Base-by-base conservation (phyloP, 2,797 vertebrate genomes). In the Sebastes vulpes region DNA sequence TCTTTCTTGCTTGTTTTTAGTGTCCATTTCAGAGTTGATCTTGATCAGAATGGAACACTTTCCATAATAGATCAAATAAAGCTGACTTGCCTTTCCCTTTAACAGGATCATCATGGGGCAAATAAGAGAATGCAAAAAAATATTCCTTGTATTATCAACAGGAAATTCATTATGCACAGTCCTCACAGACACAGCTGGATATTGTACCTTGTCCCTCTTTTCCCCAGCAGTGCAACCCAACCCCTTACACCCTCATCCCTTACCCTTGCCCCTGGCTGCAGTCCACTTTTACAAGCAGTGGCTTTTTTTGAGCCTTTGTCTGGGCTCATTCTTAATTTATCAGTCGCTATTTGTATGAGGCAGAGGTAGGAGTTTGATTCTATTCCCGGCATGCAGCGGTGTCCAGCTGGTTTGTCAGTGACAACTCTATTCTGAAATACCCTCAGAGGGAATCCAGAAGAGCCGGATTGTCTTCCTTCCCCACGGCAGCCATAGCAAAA, bases 311-410 rank as follows among this genome's bases (percentile, higher is more conserved):
- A 75, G 52, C 58, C 54, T 79, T 82, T 71, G 65, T 67, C 75
- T 84, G 8, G 26, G 3, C 72, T 89, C 73, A 87, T 85, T 83
- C 48, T 64, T 86, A 73, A 89, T 89, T 90, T 50, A 92, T 84
- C 53, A 59, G 31, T 65, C 23, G 7, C 68, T 78, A 46, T 90
- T 86, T 90, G 72, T 81, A 78, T n/a, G 68, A 84, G 35, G 61
- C 50, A 68, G 76, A 23, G 53, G 67, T 25, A 54, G 38, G 12
- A 61, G 53, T 82, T 72, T 70, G 66, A 73, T 81, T 89, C 65
- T 83, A 60, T 81, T 87, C 61, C 57, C 42, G n/a, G 66, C 46
- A 58, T 75, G 75, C 65, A 21, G 46, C 67, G 20, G 57, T 78
- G 76, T 88, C 86, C 82, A 50, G 75, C 72, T 73, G 73, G 38